Base-by-base conservation (phyloP, 2,113 vertebrate genomes). In the Psittacara wagleri region DNA sequence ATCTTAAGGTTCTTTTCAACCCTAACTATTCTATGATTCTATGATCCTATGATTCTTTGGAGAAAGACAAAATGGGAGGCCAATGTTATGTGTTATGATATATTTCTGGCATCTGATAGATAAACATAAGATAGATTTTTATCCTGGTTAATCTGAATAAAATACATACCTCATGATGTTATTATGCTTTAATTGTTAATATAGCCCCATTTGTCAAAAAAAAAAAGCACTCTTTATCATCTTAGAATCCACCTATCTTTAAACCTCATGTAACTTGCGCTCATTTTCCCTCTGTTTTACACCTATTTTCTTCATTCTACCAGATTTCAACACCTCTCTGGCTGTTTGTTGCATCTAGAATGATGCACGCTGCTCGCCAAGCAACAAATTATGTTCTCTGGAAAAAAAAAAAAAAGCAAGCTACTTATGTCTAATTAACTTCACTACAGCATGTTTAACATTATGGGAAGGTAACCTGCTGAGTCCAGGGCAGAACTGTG, bases 401-500 rank as follows among this genome's bases (percentile, higher is more conserved):
- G 43, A 5, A 35, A 66, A 29, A 44, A 54, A 37, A 39, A 37
- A 39, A 54, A 31, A 44, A 51, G n/a, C 55, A 22, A 3, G 11
- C 68, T 94, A 61, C 88, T 96, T 31, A 13, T 31, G 44, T 89
- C 57, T 54, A 62, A 76, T 89, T 85, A 54, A 52, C 52, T 52
- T 59, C 37, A 16, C 74, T 33, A 43, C 48, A 78, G 51, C 66
- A 29, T 61, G 85, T 59, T 88, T 22, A 4, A 22, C 83, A 62
- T 39, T 51, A 59, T 24, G 83, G 91, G 61, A 46, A n/a, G 80
- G 79, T 55, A 63, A 54, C 59, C 67, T 75, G 92, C 61, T 44
- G 72, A 83, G 90, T 41, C 51, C 91, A 39, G 89, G 77, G 83
- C 93, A 81, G 96, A 73, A 4, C 83, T 27, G 83, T 20, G 67